Evolutionary conservation across 2,113 vertebrate genomes (phyloP).

Genomic region (Cynopterus brachyotis): DNA sequence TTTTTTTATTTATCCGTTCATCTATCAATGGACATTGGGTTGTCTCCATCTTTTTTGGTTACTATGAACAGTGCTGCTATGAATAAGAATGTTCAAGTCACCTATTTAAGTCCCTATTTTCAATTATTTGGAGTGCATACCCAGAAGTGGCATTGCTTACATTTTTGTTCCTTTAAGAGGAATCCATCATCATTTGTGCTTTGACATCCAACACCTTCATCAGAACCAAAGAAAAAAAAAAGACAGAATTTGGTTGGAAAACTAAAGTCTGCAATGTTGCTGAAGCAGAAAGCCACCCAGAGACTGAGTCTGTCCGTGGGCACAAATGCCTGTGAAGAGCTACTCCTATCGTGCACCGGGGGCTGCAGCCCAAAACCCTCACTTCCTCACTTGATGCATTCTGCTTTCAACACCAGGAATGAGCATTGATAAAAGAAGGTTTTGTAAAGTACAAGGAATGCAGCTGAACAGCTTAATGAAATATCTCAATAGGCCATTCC

Average conservation of each 20-base stretch:
- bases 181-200: not conserved
- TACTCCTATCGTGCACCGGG: accelerated
- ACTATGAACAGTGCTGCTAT: not conserved
- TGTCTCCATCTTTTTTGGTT: not conserved
- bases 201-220: not conserved
- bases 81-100: not conserved
- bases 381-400: not conserved
- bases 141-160: not conserved
- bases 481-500: not conserved
- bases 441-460: not conserved
- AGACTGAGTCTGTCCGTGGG: accelerated
- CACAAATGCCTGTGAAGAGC: not conserved
- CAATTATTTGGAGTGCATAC: not conserved
- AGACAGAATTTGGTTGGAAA: not conserved
- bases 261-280: not conserved
- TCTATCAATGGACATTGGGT: not conserved
- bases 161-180: constrained; percentile 21
- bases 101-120: not conserved
- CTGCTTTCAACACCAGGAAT: not conserved
- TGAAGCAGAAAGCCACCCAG: not conserved
- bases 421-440: not conserved
- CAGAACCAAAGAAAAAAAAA: not conserved
- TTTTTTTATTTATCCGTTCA: not conserved
- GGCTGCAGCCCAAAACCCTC: not conserved
- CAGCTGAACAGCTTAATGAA: not conserved